Conservation (phyloP, 2,113 vertebrate species). For the Bolborhynchus lineola region DNA sequence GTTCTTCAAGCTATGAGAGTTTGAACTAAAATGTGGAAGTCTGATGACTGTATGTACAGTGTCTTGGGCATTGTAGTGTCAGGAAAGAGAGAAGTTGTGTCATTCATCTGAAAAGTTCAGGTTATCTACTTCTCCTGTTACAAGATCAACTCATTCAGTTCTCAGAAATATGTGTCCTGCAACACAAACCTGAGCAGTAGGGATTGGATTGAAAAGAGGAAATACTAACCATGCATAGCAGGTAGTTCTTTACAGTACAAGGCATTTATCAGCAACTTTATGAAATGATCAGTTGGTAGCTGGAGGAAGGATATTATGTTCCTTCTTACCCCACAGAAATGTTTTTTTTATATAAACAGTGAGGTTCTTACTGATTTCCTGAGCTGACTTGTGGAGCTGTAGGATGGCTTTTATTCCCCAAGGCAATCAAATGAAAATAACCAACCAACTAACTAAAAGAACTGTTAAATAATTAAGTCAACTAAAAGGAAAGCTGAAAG, state of each 20-base stretch:
- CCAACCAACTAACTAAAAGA: accelerated
- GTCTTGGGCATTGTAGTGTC: neutral
- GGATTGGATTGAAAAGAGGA: neutral
- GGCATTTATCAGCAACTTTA: neutral
- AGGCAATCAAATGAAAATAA: neutral
- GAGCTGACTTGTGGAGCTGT: neutral
- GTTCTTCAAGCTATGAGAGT: neutral
- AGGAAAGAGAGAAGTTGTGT: neutral
- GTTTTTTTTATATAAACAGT: neutral
- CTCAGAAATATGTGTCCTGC: neutral
- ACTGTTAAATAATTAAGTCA: neutral
- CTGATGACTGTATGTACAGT: neutral
- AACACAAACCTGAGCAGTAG: neutral
- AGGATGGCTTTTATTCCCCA: neutral
- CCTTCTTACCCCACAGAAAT: neutral
- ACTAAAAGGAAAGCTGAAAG: neutral
- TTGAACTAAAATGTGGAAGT: neutral
- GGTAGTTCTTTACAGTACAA: neutral
- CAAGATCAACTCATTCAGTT: neutral
- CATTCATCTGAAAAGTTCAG: neutral
- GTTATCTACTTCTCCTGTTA: neutral
- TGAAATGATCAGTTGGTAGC: neutral
- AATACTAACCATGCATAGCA: neutral
- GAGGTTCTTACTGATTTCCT: neutral
- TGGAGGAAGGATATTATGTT: neutral